Percentiles rank a stretch among this genome's conserved stretches.
Conservation (phyloP, 2,797 vertebrate species). For the Lagocephalus sceleratus region DNA sequence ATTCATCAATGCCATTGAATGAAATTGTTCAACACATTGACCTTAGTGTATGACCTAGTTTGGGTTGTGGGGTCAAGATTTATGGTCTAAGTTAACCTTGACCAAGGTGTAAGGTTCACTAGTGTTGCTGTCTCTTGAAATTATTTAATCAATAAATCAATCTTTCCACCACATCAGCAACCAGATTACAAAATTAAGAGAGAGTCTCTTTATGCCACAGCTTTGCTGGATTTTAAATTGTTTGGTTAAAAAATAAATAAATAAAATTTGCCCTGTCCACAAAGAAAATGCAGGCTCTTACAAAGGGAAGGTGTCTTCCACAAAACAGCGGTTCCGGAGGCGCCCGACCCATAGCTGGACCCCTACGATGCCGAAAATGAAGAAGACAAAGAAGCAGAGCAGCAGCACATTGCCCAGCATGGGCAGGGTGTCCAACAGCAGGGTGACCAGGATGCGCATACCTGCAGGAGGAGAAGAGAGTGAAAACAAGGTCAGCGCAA, state of each 20-base stretch:
- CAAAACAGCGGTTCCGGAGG: conserved; percentile 85
- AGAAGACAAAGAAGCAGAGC: conserved; percentile 98
- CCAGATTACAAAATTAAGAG: neutral
- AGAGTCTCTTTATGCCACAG: no score
- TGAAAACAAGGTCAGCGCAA: conserved; percentile 18
- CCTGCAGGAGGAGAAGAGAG: conserved; percentile 68
- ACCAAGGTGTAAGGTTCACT: conserved; percentile 4
- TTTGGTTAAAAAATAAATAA: neutral
- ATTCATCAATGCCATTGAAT: conserved; percentile 55
- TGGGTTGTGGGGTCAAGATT: conserved; percentile 20
- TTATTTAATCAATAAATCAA: conserved; percentile 1
- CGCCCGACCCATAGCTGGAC: conserved; percentile 96
- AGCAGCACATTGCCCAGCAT: conserved; percentile 97
- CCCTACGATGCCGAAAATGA: conserved; percentile 96
- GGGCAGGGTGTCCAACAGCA: conserved; percentile 94
- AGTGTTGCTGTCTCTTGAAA: neutral
- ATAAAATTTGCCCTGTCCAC: neutral
- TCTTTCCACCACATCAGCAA: neutral
- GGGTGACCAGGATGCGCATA: conserved; percentile 98
- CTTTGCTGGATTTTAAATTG: no score
- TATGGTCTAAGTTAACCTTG: conserved; percentile 1
- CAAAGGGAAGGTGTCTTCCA: conserved; percentile 91
- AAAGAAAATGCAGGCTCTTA: conserved; percentile 72
- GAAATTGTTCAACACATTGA: conserved; percentile 23
- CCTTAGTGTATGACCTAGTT: conserved; percentile 30